Evolutionary conservation across 2,888 invertebrate genomes (phyloP).

Genomic region (Melinaea menophilus): DNA sequence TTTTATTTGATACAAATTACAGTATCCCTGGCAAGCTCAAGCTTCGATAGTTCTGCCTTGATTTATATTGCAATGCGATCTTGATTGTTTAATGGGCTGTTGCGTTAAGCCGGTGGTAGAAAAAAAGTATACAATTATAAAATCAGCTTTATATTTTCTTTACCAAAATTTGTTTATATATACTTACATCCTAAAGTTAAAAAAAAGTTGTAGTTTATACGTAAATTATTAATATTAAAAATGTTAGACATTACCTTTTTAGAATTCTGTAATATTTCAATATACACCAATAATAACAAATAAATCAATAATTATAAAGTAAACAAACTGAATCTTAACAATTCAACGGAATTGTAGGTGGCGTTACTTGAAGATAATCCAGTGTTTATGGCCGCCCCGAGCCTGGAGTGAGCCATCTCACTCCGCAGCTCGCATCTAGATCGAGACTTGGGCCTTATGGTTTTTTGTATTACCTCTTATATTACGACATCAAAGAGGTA

Average conservation of each 20-base stretch:
- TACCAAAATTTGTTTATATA: too few relatives aligned
- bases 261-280: too few relatives aligned
- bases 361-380: conserved; percentile 24
- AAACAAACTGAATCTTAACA: conserved; percentile 1
- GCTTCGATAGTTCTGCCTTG: conserved; percentile 60
- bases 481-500: conserved; percentile 25
- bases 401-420: conserved; percentile 63
- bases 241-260: background rate
- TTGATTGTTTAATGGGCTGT: conserved; percentile 4
- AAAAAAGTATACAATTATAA: background rate
- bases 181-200: too few relatives aligned
- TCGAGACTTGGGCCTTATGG: conserved; percentile 50
- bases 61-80: conserved; percentile 60
- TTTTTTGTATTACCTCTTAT: conserved; percentile 35
- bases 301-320: background rate
- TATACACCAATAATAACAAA: background rate
- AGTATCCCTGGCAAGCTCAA: conserved; percentile 62
- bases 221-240: too few relatives aligned
- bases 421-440: conserved; percentile 65
- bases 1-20: conserved; percentile 56
- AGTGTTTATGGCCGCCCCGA: conserved; percentile 44
- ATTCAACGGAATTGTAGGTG: background rate
- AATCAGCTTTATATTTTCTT: background rate
- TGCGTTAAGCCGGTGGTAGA: background rate
- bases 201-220: too few relatives aligned